phyloP scores from a whole-genome alignment of 2,888 invertebrate genomes.

The Drosophila algonquin region DNA sequence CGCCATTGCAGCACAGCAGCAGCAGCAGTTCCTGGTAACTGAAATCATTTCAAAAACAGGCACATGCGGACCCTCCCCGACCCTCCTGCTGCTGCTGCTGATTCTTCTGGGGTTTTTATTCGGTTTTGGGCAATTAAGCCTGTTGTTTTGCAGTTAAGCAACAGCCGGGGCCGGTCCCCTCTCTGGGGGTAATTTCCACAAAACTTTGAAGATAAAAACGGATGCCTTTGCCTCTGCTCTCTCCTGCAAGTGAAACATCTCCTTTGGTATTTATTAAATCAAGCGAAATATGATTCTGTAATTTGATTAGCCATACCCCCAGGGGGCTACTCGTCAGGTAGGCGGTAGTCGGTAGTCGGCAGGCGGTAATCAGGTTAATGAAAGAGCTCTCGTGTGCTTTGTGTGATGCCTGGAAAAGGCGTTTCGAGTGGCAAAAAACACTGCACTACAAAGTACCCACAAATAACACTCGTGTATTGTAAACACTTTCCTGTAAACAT shows the following conservation, averaged over 20 bases:
- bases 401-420: conserved; percentile 5
- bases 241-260: conserved; percentile 14
- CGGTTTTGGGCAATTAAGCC: conserved; percentile 70
- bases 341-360: conserved; percentile 21
- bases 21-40: neutral
- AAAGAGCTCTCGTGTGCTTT: conserved; percentile 21
- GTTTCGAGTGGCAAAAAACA: conserved; percentile 1
- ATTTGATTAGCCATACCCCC: conserved; percentile 44
- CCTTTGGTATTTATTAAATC: conserved; percentile 33
- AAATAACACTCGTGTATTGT: neutral
- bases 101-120: conserved; percentile 50
- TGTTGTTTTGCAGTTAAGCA: conserved; percentile 64
- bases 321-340: conserved; percentile 37
- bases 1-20: neutral
- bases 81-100: conserved; percentile 27
- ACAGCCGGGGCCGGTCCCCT: conserved; percentile 18
- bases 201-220: conserved; percentile 58
- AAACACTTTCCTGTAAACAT: neutral
- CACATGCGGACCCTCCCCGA: conserved; percentile 5
- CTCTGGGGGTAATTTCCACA: conserved; percentile 40
- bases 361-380: conserved; percentile 27
- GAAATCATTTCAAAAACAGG: neutral
- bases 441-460: conserved; percentile 13
- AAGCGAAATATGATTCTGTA: conserved; percentile 49
- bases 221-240: conserved; percentile 8